Base-by-base conservation (phyloP, 2,113 vertebrate species). In the Otocyon megalotis region DNA sequence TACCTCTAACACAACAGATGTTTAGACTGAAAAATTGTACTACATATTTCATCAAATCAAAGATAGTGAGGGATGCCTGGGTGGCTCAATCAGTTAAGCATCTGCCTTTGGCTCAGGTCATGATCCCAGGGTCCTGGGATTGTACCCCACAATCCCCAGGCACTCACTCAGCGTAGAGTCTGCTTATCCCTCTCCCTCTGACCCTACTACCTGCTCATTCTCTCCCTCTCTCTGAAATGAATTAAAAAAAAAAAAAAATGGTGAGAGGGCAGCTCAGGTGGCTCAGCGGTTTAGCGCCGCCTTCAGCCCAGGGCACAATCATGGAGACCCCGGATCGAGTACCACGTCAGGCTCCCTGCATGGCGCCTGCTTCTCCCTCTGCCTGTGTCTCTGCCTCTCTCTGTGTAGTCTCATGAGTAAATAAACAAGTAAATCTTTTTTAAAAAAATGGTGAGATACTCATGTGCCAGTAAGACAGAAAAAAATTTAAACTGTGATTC, bases 391-490 rank as follows among this genome's bases (percentile, higher is more conserved):
- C 43, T 43, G 43, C 43, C 43, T 43, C 43, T 43, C 43, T 43
- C 43, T 43, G 43, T 43, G 43, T 43, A 43, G 6, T 43, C 43
- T 43, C 43, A 43, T 43, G 43, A 43, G 8, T 43, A 43, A 43
- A 43, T 43, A 43, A 43, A 43, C 43, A 43, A 43, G 8, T 43
- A 43, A 43, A 43, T 43, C 43, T 43, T 43, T 43, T 43, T 5
- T 1, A 43, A 43, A 43, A 43, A 43, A 43, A 43, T 43, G 43
- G 6, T 53, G 87, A 87, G 79, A 84, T 3, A 77, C 14, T 89
- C 30, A 65, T 95, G 32, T 93, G 17, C 53, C 53, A 56, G 82
- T 95, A 65, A 91, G 30, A 77, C 72, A 85, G 43, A 89, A 76
- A 77, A 77, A 89, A 88, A 7, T 2, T 30, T 72, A 43, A 76